A percentile compares a stretch with the other conserved stretches of the same genome.
Evolutionary conservation across 1,140 invertebrate genomes (phyloP).

Genomic region (Mycetomoellerius zeteki): DNA sequence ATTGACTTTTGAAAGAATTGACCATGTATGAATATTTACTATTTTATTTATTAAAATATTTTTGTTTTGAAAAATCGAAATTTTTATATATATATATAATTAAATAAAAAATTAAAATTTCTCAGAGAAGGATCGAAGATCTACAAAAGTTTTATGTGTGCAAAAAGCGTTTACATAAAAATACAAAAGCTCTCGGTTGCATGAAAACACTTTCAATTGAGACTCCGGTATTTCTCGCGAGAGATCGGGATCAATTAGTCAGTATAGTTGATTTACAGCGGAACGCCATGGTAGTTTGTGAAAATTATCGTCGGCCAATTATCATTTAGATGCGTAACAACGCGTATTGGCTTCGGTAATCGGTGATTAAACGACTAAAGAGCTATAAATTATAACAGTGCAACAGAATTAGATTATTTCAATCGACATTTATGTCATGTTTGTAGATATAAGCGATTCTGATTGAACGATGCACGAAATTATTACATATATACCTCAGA

Average conservation of each 20-base stretch:
- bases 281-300: not conserved
- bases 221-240: conserved; percentile 3
- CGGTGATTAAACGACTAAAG: conserved; percentile 57
- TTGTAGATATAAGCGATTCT: conserved; percentile 45
- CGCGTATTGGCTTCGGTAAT: conserved; percentile 26
- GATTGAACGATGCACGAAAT: conserved; percentile 9
- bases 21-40: no score
- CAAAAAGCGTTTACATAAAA: not conserved
- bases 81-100: not conserved
- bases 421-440: not conserved
- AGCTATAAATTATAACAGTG: conserved; percentile 54
- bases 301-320: conserved; percentile 63
- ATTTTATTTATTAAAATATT: not conserved
- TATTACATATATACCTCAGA: conserved; percentile 33
- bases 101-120: not conserved
- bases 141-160: not conserved
- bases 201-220: not conserved
- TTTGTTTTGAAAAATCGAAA: not conserved
- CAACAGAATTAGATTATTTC: conserved; percentile 62
- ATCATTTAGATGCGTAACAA: conserved; percentile 56
- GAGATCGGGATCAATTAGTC: conserved; percentile 37
- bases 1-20: no score
- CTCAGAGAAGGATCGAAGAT: not conserved
- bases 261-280: conserved; percentile 27
- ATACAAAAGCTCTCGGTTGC: not conserved